Conservation (phyloP, 2,113 vertebrate genomes). For the Telmatochromis brichardi region DNA sequence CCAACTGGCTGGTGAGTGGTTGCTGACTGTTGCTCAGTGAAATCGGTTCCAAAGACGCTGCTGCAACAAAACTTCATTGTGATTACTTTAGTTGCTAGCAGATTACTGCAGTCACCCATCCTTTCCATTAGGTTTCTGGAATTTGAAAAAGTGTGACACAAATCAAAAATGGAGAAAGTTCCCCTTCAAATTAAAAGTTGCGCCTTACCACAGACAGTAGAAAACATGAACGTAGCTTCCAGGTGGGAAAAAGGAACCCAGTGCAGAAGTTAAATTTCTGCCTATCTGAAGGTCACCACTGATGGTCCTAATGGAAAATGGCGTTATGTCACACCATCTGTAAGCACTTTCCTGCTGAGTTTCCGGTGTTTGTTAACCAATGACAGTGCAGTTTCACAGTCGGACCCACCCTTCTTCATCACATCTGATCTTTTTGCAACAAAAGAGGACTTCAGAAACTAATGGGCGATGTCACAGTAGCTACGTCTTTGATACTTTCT, state of each 20-base stretch:
- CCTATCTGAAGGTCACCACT: neutral
- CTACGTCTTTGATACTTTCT: neutral
- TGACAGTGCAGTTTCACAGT: neutral
- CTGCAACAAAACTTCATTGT: neutral
- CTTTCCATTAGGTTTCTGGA: neutral
- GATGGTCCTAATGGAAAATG: neutral
- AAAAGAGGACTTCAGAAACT: neutral
- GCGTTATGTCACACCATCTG: fast-evolving
- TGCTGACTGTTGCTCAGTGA: neutral
- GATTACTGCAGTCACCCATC: neutral
- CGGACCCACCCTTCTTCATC: neutral
- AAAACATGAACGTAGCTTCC: neutral
- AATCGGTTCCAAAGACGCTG: neutral
- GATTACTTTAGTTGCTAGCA: neutral
- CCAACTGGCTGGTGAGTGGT: neutral
- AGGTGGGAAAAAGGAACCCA: neutral
- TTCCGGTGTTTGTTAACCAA: neutral
- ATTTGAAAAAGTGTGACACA: neutral
- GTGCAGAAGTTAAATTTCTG: neutral
- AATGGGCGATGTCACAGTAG: neutral
- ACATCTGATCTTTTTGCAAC: neutral
- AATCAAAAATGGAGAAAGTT: neutral
- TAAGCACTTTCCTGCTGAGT: neutral
- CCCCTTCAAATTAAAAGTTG: neutral
- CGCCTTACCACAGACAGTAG: neutral